Evolutionary conservation across 2,797 vertebrate genomes (phyloP), one percentile per base, ranked within the genome.

Genomic region (Cyprinella venusta): DNA sequence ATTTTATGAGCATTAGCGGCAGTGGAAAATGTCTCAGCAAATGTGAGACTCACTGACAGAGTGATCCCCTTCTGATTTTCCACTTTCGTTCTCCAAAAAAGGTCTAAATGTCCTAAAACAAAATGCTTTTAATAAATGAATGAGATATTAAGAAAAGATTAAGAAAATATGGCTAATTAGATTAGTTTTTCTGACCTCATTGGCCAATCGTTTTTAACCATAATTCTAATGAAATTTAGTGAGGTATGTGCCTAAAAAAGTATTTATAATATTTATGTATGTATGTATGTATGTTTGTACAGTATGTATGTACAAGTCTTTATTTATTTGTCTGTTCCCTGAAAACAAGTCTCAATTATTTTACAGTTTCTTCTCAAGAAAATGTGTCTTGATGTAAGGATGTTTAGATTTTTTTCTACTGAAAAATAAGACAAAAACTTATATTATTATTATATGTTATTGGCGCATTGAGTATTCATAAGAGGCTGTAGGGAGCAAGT

Each of bases 1-100:
- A 67, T 75, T 74, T 50, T 78, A 83, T 64, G 50, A 69, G 63
- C 82, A 69, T 80, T 76, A 78, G 84, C 16, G 59, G 38, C 42
- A 24, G 16, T 45, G 48, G 54, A 56, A 50, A 64, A 40, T 42
- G 13, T 82, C 12, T 33, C n/a, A 33, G 71, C n/a, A 79, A 79
- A 38, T 36, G 33, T 26, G 12, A 54, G 50, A 36, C 8, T 15
- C 15, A 56, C 10, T 15, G n/a, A 76, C 67, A 67, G 18, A 24
- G 3, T 65, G 8, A 24, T 18, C 3, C 33, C 3, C 16, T 40
- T 68, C 8, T 19, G 33, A 40, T 42, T 15, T 5, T 48, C 13
- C 4, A 5, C 45, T 48, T 48, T 10, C 1, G 1, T 61, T 30
- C 30, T 33, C 24, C 16, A 52, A 21, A 54, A 71, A 36, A 74